A percentile compares a stretch with the other conserved stretches of the same genome.
Evolutionary conservation across 2,797 vertebrate species (phyloP).

Genomic region (Odontamblyopus lacepedii): DNA sequence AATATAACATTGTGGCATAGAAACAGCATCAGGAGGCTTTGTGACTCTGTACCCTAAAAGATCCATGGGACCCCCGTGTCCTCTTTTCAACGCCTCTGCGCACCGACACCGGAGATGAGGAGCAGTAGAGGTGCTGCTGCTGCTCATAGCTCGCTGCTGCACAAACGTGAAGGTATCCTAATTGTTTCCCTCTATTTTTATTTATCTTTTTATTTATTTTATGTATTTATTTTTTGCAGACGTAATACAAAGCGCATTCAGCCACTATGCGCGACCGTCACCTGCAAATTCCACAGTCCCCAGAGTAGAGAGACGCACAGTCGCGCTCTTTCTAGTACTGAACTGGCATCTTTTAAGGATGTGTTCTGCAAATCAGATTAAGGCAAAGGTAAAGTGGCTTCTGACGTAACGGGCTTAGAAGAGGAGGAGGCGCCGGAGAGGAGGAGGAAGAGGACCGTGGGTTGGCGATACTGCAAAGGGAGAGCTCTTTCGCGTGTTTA

Average conservation of each 20-base stretch:
- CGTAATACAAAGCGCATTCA: background rate
- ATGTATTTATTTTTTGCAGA: too few relatives aligned
- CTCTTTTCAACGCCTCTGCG: background rate
- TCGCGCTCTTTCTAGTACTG: background rate
- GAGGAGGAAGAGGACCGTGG: slow-evolving; percentile 21
- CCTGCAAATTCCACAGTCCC: too few relatives aligned
- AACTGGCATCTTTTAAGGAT: slow-evolving; percentile 27
- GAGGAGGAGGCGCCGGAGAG: slow-evolving; percentile 26
- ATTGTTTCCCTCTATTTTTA: background rate
- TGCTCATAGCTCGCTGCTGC: background rate
- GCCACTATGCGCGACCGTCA: background rate
- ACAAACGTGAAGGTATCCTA: background rate
- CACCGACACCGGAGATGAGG: background rate
- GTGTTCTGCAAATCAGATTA: slow-evolving; percentile 72
- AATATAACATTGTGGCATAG: too few relatives aligned
- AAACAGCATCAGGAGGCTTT: too few relatives aligned
- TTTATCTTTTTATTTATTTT: too few relatives aligned
- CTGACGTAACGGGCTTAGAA: slow-evolving; percentile 73
- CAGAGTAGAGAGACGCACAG: background rate
- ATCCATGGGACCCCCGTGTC: background rate
- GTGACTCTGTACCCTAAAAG: background rate
- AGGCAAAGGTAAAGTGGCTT: slow-evolving; percentile 68
- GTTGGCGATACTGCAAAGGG: slow-evolving; percentile 5
- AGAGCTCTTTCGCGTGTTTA: slow-evolving; percentile 15
- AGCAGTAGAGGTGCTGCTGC: background rate